Evolutionary conservation across 37 sponge, comb jelly and placozoan species (phyloP).

Genomic region (Aplysina aerophoba): DNA sequence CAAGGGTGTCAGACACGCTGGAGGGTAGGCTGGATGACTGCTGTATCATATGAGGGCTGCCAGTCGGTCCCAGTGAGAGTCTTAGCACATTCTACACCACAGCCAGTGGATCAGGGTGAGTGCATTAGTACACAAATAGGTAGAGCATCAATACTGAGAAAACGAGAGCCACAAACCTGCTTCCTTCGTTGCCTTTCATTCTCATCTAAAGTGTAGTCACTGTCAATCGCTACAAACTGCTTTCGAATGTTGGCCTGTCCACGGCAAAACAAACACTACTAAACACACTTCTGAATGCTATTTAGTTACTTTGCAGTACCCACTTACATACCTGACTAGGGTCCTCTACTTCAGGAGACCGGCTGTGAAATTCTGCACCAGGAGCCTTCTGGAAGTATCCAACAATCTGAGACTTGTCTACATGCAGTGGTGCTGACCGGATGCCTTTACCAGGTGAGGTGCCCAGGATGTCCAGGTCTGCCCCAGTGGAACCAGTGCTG

Average conservation of each 20-base stretch:
- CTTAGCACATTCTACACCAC: constrained; percentile 44
- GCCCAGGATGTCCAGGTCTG: constrained; percentile 15
- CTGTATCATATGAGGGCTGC: constrained; percentile 52
- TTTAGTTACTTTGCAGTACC: no score
- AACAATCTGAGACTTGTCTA: neutral
- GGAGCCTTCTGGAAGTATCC: constrained; percentile 66
- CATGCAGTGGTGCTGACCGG: neutral
- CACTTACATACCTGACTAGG: no score
- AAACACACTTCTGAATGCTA: no score
- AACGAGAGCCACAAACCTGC: constrained; percentile 38
- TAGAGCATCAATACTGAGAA: no score
- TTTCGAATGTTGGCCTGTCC: constrained; percentile 54
- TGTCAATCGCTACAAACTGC: constrained; percentile 73
- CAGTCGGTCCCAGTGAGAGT: constrained; percentile 52
- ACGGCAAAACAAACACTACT: no score
- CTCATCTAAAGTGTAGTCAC: constrained; percentile 67
- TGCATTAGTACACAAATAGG: neutral
- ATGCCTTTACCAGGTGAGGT: constrained; percentile 54
- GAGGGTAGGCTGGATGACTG: constrained; percentile 77
- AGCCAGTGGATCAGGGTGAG: neutral
- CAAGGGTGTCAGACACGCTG: constrained; percentile 71
- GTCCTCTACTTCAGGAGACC: constrained; percentile 59
- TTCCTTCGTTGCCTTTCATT: constrained; percentile 63
- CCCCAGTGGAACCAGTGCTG: constrained; percentile 29
- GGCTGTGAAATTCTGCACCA: constrained; percentile 78